phyloP scores from a whole-genome alignment of 1,140 invertebrate genomes.

The Monomorium pharaonis region DNA sequence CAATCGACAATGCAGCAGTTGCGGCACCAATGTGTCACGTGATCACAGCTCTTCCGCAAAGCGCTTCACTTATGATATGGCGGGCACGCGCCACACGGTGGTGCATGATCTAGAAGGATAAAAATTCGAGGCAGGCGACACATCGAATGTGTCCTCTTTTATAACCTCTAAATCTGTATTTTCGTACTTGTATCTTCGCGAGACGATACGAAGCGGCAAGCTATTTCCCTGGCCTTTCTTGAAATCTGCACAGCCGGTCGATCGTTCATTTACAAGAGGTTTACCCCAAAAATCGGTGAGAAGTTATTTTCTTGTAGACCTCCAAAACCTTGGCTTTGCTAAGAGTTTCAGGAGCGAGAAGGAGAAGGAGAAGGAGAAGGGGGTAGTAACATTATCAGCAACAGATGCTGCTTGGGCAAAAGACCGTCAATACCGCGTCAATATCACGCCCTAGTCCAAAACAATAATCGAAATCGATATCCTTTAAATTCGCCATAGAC shows the following conservation, averaged over 20 bases:
- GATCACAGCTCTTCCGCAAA: too few relatives aligned
- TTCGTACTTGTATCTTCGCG: not conserved
- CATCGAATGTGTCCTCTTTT: conserved; percentile 16
- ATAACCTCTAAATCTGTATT: conserved; percentile 28
- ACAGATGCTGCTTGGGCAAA: conserved; percentile 37
- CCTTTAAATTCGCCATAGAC: not conserved
- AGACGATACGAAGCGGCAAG: not conserved
- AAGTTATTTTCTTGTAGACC: not conserved
- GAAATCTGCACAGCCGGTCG: not conserved
- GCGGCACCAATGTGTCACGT: too few relatives aligned
- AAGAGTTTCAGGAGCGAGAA: not conserved
- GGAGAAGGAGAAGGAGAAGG: not conserved
- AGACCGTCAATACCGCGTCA: not conserved
- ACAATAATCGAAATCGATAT: not conserved
- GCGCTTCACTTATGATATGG: not conserved
- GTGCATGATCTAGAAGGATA: not conserved
- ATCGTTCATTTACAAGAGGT: not conserved
- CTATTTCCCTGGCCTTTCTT: not conserved
- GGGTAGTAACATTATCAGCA: conserved; percentile 48
- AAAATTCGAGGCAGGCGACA: not conserved
- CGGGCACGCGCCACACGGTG: not conserved
- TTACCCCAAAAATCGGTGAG: conserved; percentile 9
- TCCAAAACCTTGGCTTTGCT: not conserved
- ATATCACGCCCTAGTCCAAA: not conserved
- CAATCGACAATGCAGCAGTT: too few relatives aligned